Conservation (phyloP, 2,797 vertebrate genomes). For the Arctocebus calabarensis region DNA sequence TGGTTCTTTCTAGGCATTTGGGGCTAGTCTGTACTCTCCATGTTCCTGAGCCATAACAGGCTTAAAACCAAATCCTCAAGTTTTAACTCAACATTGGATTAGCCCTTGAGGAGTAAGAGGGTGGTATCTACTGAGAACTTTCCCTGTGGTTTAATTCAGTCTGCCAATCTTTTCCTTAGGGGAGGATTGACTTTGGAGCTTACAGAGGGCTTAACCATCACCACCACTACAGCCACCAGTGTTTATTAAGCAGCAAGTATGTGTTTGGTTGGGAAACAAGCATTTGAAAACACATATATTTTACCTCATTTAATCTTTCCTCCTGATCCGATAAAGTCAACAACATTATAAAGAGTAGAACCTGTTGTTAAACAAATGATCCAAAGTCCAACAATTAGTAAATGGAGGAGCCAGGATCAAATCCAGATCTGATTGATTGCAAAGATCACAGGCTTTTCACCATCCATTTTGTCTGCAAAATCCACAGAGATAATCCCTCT, state of each 20-base stretch:
- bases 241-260: neutral
- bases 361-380: neutral
- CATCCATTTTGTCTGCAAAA: slow-evolving; percentile 28
- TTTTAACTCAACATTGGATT: slow-evolving; percentile 10
- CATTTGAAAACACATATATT: neutral
- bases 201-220: neutral
- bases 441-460: slow-evolving; percentile 20
- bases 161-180: neutral
- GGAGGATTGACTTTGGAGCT: neutral
- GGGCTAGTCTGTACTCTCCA: neutral
- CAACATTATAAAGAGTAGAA: slow-evolving; percentile 38
- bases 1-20: neutral
- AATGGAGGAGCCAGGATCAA: neutral
- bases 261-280: neutral
- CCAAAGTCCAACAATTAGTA: slow-evolving; percentile 46
- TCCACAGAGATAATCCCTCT: slow-evolving; percentile 21
- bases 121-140: neutral
- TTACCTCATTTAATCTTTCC: slow-evolving; percentile 38
- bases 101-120: neutral
- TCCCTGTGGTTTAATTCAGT: neutral
- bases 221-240: neutral
- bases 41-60: neutral
- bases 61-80: neutral
- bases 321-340: neutral
- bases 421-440: neutral